Evolutionary conservation across 2,888 invertebrate species (phyloP).

Genomic region (Neoitamus cyanurus): DNA sequence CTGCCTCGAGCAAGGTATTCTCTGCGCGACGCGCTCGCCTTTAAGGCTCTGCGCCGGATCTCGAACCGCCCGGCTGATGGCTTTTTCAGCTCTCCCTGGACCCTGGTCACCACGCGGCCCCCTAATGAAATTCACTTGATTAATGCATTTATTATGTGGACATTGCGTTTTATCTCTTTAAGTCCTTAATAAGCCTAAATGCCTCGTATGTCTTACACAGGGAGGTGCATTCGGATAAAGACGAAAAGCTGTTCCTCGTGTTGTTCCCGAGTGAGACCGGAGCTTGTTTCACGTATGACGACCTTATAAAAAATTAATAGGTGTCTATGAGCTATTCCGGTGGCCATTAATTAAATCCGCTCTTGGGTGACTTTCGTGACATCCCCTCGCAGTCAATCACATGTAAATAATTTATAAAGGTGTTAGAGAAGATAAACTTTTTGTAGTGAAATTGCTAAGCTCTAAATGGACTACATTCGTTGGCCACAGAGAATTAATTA

Average conservation of each 20-base stretch:
- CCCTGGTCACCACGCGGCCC: not conserved
- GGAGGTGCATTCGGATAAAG: not conserved
- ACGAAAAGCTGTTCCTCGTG: not conserved
- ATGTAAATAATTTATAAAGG: slow-evolving; percentile 34
- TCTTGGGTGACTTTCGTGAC: slow-evolving; percentile 41
- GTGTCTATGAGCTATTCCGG: slow-evolving; percentile 25
- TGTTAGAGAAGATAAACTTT: not conserved
- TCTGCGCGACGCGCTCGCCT: not conserved
- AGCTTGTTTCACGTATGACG: slow-evolving; percentile 22
- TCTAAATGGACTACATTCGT: not conserved
- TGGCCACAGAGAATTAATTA: no score
- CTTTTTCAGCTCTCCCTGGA: slow-evolving; percentile 21
- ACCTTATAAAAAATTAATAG: slow-evolving; percentile 44
- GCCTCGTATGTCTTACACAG: slow-evolving; percentile 30
- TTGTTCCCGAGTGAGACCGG: not conserved
- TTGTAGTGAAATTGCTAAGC: slow-evolving; percentile 4
- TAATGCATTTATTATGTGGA: slow-evolving; percentile 50
- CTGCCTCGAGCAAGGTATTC: not conserved
- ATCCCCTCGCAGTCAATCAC: not conserved
- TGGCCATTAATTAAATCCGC: slow-evolving; percentile 46
- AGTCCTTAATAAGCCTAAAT: slow-evolving; percentile 49
- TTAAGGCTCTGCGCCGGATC: not conserved
- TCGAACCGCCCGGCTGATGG: slow-evolving; percentile 12
- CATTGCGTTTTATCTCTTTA: slow-evolving; percentile 48
- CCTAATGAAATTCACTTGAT: slow-evolving; percentile 48